phyloP scores from a whole-genome alignment of 2,113 vertebrate genomes.

The Nipponia nippon region DNA sequence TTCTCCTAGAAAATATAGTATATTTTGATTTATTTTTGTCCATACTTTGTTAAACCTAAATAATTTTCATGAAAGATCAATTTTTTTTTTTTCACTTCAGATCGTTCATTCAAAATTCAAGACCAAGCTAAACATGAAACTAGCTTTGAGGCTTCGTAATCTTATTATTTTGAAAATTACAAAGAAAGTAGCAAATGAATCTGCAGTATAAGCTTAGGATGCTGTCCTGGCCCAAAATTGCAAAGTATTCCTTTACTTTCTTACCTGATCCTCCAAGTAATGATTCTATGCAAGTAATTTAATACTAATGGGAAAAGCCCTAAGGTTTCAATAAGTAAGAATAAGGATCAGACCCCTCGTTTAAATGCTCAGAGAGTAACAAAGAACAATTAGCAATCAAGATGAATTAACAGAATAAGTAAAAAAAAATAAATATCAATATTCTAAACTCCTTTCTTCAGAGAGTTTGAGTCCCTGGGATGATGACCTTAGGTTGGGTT shows the following conservation, averaged over 20 bases:
- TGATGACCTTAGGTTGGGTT: background rate
- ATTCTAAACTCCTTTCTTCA: background rate
- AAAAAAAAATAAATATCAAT: background rate
- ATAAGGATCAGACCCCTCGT: background rate
- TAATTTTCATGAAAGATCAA: background rate
- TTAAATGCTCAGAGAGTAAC: background rate
- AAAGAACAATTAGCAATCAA: slow-evolving; percentile 18
- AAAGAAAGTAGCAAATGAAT: background rate
- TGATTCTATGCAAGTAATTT: background rate
- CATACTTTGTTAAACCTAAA: background rate
- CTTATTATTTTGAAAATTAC: background rate
- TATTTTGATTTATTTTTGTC: background rate
- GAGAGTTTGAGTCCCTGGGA: background rate
- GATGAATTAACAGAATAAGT: background rate
- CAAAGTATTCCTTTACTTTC: background rate
- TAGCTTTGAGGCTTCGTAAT: background rate
- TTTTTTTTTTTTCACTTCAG: background rate
- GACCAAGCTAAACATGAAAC: background rate
- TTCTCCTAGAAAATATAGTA: background rate
- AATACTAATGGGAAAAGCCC: background rate
- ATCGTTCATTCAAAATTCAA: background rate
- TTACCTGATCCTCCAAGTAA: background rate
- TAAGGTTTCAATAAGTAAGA: background rate
- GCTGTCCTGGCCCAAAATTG: background rate
- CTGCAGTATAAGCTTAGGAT: background rate